Conservation (phyloP, 2,888 invertebrate species). For the Meloe dianella region DNA sequence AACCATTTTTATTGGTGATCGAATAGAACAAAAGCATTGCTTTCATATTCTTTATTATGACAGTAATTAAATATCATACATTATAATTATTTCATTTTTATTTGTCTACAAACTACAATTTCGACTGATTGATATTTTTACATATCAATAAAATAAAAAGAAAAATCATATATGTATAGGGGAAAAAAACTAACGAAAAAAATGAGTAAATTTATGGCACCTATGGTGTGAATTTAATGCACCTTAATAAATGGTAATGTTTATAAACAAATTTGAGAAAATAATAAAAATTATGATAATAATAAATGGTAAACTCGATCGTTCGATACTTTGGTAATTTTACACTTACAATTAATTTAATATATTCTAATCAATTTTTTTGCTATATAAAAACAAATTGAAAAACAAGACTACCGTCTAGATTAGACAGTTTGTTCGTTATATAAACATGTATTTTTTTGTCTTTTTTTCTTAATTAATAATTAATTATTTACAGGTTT, state of each 20-base stretch:
- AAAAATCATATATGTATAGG: neutral
- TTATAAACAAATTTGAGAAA: constrained; percentile 35
- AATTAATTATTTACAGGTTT: neutral
- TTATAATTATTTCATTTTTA: neutral
- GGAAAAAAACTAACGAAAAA: neutral
- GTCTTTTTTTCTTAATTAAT: constrained; percentile 6
- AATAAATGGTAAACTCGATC: constrained; percentile 31
- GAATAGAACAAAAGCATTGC: too few species aligned
- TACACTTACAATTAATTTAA: constrained; percentile 38
- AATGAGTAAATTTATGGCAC: constrained; percentile 38
- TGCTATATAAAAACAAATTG: constrained; percentile 52
- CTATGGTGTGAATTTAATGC: constrained; percentile 31
- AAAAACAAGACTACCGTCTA: constrained; percentile 47
- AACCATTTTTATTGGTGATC: too few species aligned
- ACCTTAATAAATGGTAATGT: constrained; percentile 15
- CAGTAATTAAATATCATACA: constrained; percentile 10
- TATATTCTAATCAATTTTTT: neutral
- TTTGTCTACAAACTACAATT: neutral
- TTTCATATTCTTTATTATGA: neutral
- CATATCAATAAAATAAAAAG: neutral
- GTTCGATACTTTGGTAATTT: constrained; percentile 54
- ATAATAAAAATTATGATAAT: constrained; percentile 16
- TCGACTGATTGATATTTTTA: neutral
- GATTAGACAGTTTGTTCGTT: constrained; percentile 30
- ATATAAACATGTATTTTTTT: constrained; percentile 25